phyloP scores from a whole-genome alignment of 2,888 invertebrate genomes.

The Seladonia tumulorum region DNA sequence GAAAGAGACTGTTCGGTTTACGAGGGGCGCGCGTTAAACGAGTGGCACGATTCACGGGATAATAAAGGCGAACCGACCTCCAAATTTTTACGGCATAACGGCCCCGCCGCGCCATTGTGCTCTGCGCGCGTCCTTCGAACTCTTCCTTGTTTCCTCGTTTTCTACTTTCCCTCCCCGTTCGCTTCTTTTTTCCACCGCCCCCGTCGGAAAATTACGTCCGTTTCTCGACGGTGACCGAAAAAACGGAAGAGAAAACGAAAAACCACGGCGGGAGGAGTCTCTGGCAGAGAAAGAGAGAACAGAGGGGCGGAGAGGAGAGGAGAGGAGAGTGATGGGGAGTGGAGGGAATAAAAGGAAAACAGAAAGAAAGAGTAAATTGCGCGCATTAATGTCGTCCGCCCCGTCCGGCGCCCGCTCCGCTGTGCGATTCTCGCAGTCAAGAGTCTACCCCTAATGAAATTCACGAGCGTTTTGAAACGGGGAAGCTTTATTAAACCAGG shows the following conservation, averaged over 20 bases:
- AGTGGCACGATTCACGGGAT: constrained; percentile 39
- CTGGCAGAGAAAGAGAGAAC: not conserved
- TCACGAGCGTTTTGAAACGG: constrained; percentile 71
- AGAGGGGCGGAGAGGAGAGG: not conserved
- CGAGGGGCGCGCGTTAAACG: constrained; percentile 32
- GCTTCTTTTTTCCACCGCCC: not conserved
- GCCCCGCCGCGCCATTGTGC: constrained; percentile 29
- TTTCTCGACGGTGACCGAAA: constrained; percentile 44
- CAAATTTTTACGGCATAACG: constrained; percentile 49
- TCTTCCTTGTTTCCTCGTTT: constrained; percentile 4
- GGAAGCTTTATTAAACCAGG: constrained; percentile 74
- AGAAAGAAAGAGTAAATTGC: constrained; percentile 63
- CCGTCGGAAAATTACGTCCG: constrained; percentile 47
- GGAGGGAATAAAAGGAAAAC: constrained; percentile 1
- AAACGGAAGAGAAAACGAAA: constrained; percentile 15
- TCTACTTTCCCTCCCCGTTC: not conserved
- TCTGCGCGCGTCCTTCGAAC: constrained; percentile 17
- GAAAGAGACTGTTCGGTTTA: constrained; percentile 8
- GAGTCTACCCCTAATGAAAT: constrained; percentile 67
- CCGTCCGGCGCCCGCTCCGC: not conserved
- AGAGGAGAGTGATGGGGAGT: not conserved
- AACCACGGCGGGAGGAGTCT: not conserved
- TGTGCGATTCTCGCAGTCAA: constrained; percentile 49
- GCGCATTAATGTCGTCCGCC: constrained; percentile 66
- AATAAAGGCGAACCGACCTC: constrained; percentile 41